Percentiles rank a stretch among this genome's conserved stretches.
phyloP scores from a whole-genome alignment of 2,888 invertebrate genomes.

The Flexamia atlantica region DNA sequence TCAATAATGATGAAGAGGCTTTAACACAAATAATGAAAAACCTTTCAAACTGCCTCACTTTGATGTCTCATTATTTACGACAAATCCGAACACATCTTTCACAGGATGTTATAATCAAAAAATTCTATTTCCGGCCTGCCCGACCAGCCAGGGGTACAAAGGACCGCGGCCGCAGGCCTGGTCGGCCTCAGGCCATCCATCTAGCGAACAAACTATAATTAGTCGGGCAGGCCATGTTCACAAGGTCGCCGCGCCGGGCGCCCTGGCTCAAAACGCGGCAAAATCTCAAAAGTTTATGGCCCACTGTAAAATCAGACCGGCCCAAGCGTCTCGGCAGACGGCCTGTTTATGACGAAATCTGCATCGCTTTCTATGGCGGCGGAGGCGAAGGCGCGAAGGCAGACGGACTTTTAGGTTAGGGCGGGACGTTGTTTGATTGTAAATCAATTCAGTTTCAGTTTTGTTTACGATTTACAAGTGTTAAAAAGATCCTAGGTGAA shows the following conservation, averaged over 20 bases:
- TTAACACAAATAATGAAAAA: too few species aligned
- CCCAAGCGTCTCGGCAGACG: not conserved
- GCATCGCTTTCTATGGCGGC: conserved; percentile 12
- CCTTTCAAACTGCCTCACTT: too few species aligned
- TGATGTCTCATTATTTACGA: too few species aligned
- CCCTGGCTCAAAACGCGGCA: conserved; percentile 53
- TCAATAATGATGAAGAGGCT: too few species aligned
- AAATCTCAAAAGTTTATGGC: conserved; percentile 58
- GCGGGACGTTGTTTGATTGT: not conserved
- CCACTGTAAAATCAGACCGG: conserved; percentile 28
- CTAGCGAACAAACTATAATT: conserved; percentile 56
- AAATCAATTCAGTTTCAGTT: conserved; percentile 20
- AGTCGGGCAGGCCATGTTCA: conserved; percentile 47
- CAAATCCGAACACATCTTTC: too few species aligned
- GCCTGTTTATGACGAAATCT: conserved; percentile 44
- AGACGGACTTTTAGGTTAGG: not conserved
- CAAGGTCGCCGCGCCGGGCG: conserved; percentile 44
- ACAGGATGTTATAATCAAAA: not conserved
- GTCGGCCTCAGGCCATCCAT: conserved; percentile 45
- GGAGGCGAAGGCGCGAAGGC: too few species aligned
- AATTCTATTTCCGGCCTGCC: not conserved
- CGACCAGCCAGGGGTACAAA: not conserved
- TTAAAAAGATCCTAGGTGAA: not conserved
- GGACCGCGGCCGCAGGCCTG: not conserved
- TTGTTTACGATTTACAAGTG: too few species aligned